Base-by-base conservation (phyloP, 2,888 invertebrate genomes). In the Dorcus hopei region DNA sequence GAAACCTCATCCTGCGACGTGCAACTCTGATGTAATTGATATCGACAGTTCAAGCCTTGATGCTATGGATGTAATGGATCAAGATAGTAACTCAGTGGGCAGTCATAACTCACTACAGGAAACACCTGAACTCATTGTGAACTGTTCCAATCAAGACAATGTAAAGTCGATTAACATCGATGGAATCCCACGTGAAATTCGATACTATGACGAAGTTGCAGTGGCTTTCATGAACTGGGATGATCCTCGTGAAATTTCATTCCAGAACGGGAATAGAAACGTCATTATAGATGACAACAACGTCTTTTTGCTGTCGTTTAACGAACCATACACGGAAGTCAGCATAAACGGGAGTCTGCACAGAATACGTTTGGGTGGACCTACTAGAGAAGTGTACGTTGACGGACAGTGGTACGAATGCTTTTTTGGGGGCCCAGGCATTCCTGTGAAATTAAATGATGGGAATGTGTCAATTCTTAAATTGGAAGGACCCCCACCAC, bases 381-480 rank as follows among this genome's bases (percentile, higher is more conserved):
- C 96, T 0, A 94, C 95, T 0, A 84, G 95, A 54, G 97, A 97
- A 72, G 80, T 98, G 39, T 93, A 88, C 70, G 88, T 99, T 49
- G 93, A 98, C 74, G 90, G 90, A 7, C 83, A 88, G 61, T 91
- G 93, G 82, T 96, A 89, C 76, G 96, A 96, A 74, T 93, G 95
- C 69, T 92, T 90, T 77, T 98, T 98, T 75, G 95, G 93, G 38
- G 95, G 95, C 1, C 89, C 91, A 48, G 89, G 93, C 0, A 85
- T 94, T 49, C 85, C 87, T 1, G 88, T 96, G 8, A 87, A 90
- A 45, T 83, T 97, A 40, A 33, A 6, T 33, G 89, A 90, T 58
- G 90, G 89, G 1, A 86, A 89, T 61, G 83, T 87, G n/a, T 86
- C 91, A 61, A 81, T 85, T 47, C 83, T 98, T 1, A 89, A 91